These are phyloP conservation scores for Ypsolopha scabrella DNA, from an alignment of 2,888 invertebrate species.

Conservation along the genomic window DNA sequence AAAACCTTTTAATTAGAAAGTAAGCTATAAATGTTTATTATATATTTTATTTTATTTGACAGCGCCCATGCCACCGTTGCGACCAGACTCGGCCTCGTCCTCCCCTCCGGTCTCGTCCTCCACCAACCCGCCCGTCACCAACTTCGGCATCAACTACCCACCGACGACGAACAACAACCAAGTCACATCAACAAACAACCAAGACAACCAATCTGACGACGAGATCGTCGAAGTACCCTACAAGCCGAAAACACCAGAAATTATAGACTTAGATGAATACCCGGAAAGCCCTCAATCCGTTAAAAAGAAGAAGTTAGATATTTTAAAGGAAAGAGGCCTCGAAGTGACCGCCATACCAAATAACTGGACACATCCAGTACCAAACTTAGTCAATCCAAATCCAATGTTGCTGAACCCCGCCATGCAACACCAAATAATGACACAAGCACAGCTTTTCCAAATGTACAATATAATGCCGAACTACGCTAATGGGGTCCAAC, in stretches of 20 bases:
- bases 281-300: constrained; percentile 54
- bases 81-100: constrained; percentile 23
- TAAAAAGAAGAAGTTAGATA: constrained; percentile 80
- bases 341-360: constrained; percentile 77
- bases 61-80: constrained; percentile 25
- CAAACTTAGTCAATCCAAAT: constrained; percentile 9
- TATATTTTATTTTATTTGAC: constrained; percentile 5
- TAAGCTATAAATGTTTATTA: no score
- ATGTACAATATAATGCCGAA: constrained; percentile 46
- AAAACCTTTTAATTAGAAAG: no score
- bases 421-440: constrained; percentile 56
- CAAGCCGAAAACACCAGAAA: constrained; percentile 74
- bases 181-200: constrained; percentile 9
- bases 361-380: background rate
- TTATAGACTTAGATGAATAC: constrained; percentile 72
- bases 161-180: constrained; percentile 7
- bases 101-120: constrained; percentile 7
- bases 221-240: constrained; percentile 67
- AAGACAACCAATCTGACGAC: constrained; percentile 30
- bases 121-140: constrained; percentile 6
- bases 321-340: constrained; percentile 79
- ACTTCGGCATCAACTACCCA: constrained; percentile 10
- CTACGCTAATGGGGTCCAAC: constrained; percentile 35
- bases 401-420: constrained; percentile 43
- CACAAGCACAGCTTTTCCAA: constrained; percentile 40